phyloP scores from a whole-genome alignment of 2,797 vertebrate species.

The Neosilurus hyrtlii region DNA sequence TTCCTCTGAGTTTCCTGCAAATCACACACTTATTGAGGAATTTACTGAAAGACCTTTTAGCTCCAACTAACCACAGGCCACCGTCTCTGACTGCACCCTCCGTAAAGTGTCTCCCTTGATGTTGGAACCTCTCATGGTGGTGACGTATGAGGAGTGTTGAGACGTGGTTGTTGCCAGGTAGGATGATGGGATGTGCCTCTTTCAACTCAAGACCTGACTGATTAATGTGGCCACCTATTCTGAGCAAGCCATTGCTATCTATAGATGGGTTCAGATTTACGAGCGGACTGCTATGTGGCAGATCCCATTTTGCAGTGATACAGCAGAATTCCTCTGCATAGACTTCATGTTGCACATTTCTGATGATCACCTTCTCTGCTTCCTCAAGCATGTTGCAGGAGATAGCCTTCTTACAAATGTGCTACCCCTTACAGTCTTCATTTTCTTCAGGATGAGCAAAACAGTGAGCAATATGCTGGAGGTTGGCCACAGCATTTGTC shows the following conservation, averaged over 20 bases:
- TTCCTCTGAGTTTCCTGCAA: background rate
- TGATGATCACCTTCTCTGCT: slow-evolving; percentile 21
- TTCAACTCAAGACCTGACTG: slow-evolving; percentile 10
- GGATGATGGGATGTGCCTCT: slow-evolving; percentile 8
- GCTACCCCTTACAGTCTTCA: slow-evolving; percentile 26
- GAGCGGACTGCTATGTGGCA: slow-evolving; percentile 18
- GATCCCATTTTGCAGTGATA: background rate
- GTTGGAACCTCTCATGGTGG: background rate
- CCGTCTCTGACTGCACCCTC: background rate
- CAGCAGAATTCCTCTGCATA: slow-evolving; percentile 24
- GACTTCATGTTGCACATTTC: slow-evolving; percentile 4
- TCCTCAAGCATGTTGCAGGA: background rate
- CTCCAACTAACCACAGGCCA: background rate
- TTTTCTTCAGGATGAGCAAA: background rate
- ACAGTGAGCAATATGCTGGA: background rate
- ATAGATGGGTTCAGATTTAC: slow-evolving; percentile 18
- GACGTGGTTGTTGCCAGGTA: background rate
- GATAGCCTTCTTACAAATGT: slow-evolving; percentile 30
- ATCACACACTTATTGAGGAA: background rate
- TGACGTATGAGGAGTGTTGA: background rate
- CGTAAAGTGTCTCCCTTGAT: background rate
- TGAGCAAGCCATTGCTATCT: slow-evolving; percentile 7
- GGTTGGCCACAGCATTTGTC: background rate
- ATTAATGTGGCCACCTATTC: slow-evolving; percentile 27
- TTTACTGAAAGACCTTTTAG: background rate